Conservation (phyloP, 2,113 vertebrate genomes). For the Chrysochloris asiatica region DNA sequence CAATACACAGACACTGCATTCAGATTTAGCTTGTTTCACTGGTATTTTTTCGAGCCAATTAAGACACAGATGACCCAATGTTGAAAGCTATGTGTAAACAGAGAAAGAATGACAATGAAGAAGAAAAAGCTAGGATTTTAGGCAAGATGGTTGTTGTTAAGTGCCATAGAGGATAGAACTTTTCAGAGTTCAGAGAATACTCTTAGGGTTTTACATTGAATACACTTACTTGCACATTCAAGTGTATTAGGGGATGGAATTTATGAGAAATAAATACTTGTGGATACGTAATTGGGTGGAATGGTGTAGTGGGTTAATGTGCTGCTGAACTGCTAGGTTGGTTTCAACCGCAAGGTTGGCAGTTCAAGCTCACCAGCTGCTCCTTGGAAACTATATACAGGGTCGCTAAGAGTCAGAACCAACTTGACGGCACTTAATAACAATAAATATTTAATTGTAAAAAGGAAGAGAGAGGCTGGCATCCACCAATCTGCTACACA, state of each 20-base stretch:
- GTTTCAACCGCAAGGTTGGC: too few relatives aligned
- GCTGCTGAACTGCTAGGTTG: too few relatives aligned
- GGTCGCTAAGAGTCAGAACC: too few relatives aligned
- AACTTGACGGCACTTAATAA: too few relatives aligned
- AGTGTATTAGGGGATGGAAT: background rate
- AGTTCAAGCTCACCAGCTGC: too few relatives aligned
- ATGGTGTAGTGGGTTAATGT: too few relatives aligned
- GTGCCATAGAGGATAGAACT: background rate
- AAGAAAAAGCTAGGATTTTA: background rate
- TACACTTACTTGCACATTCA: background rate
- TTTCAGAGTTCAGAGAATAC: background rate
- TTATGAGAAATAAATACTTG: background rate
- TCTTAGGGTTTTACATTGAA: too few relatives aligned
- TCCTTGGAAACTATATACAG: too few relatives aligned
- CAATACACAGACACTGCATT: background rate
- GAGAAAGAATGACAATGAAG: background rate
- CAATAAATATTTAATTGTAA: background rate
- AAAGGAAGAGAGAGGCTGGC: background rate
- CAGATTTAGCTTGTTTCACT: background rate
- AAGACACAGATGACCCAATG: background rate
- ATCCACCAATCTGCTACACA: background rate
- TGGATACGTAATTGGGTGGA: too few relatives aligned
- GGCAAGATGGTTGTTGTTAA: too few relatives aligned
- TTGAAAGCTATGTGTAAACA: background rate
- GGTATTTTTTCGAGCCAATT: background rate